phyloP scores from a whole-genome alignment of 2,888 invertebrate species.

The Philaethria dido region DNA sequence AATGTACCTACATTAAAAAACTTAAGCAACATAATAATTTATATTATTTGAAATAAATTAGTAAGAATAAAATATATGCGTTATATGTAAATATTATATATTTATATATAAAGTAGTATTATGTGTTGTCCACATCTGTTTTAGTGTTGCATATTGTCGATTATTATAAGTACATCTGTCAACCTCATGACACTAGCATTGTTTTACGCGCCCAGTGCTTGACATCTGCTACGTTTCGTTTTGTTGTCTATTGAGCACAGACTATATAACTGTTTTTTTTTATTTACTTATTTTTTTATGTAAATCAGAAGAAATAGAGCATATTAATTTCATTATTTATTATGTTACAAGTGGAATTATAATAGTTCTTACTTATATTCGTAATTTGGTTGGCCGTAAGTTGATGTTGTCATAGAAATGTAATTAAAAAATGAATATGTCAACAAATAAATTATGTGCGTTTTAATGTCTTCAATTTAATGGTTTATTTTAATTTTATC shows the following conservation, averaged over 20 bases:
- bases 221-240: constrained; percentile 38
- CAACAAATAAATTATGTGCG: not conserved
- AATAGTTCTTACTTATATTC: too few relatives aligned
- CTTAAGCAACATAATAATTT: too few relatives aligned
- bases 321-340: not conserved
- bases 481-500: not conserved
- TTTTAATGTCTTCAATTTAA: not conserved
- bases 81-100: too few relatives aligned
- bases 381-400: not conserved
- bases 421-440: not conserved
- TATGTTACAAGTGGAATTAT: not conserved
- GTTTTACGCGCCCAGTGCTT: constrained; percentile 44
- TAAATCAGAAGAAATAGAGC: not conserved
- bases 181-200: constrained; percentile 52
- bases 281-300: not conserved
- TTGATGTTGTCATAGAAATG: not conserved
- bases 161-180: constrained; percentile 52
- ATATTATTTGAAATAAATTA: too few relatives aligned
- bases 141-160: constrained; percentile 43
- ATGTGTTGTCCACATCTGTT: constrained; percentile 46
- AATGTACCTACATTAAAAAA: too few relatives aligned
- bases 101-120: not conserved
- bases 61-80: too few relatives aligned
- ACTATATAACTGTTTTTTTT: constrained; percentile 13
- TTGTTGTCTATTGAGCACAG: constrained; percentile 25